Percentiles rank a stretch among this genome's conserved stretches.
Evolutionary conservation across 53 echinoderm and acorn worm genomes (phyloP).

Genomic region (Hippasteria phrygiana): DNA sequence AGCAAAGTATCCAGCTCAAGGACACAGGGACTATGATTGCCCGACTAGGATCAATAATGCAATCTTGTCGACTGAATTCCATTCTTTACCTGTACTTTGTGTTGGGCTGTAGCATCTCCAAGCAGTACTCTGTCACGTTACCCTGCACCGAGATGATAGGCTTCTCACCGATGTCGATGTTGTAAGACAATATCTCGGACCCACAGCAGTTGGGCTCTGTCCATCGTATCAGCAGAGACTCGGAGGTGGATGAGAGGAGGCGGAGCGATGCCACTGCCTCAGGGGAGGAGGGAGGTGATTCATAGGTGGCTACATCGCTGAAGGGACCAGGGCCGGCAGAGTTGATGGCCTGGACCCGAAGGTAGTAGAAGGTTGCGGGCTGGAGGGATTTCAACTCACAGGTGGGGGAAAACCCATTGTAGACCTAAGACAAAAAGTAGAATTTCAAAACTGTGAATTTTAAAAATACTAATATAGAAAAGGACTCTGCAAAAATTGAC

Average conservation of each 20-base stretch:
- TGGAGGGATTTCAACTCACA: conserved; percentile 89
- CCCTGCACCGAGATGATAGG: conserved; percentile 84
- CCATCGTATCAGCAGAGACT: conserved; percentile 93
- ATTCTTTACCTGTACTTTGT: conserved; percentile 93
- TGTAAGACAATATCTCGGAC: conserved; percentile 94
- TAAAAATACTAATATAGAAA: too few relatives aligned
- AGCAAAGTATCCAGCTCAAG: too few relatives aligned
- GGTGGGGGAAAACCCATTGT: conserved; percentile 84
- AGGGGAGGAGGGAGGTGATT: conserved; percentile 94
- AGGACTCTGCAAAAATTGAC: too few relatives aligned
- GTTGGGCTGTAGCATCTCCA: conserved; percentile 95
- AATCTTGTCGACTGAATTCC: not conserved
- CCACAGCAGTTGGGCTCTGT: conserved; percentile 95
- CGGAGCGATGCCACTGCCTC: conserved; percentile 91
- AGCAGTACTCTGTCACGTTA: conserved; percentile 92
- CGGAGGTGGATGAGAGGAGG: conserved; percentile 93
- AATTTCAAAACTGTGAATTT: too few relatives aligned
- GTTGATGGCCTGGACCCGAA: conserved; percentile 98
- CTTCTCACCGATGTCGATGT: conserved; percentile 92
- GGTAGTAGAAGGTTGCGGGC: conserved; percentile 97
- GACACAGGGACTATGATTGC: too few relatives aligned
- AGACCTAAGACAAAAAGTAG: conserved; percentile 64
- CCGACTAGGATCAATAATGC: too few relatives aligned
- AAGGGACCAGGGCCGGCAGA: conserved; percentile 93
- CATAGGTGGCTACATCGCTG: conserved; percentile 91